Evolutionary conservation across 2,113 vertebrate species (phyloP).

Genomic region (Meles meles): DNA sequence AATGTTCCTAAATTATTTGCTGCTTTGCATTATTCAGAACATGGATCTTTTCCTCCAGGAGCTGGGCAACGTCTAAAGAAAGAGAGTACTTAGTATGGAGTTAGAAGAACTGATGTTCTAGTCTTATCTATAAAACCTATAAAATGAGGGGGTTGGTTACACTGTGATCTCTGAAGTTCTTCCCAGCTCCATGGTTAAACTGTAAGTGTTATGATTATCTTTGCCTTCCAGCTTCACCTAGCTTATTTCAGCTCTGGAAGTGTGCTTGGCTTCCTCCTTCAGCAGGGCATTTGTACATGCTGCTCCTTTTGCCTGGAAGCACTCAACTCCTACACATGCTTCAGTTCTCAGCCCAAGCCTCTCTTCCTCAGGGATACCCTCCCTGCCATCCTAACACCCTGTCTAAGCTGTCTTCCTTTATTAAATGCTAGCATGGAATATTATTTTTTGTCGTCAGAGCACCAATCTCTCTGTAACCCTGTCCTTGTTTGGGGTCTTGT

Average conservation of each 20-base stretch:
- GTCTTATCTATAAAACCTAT: slow-evolving; percentile 23
- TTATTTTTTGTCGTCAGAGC: not conserved
- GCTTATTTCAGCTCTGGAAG: slow-evolving; percentile 17
- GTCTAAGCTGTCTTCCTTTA: not conserved
- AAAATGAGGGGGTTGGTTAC: not conserved
- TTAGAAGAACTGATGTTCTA: slow-evolving; percentile 19
- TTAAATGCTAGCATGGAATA: not conserved
- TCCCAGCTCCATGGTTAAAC: slow-evolving; percentile 3
- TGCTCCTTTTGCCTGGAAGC: slow-evolving; percentile 59
- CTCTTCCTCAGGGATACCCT: slow-evolving; percentile 19
- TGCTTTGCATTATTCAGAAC: slow-evolving; percentile 66
- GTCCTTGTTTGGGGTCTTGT: not conserved
- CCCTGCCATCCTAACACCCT: not conserved
- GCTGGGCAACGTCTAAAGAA: slow-evolving; percentile 60
- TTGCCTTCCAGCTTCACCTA: slow-evolving; percentile 40
- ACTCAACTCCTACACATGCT: slow-evolving; percentile 21
- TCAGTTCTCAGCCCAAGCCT: not conserved
- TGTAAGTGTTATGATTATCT: not conserved
- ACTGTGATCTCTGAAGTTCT: not conserved
- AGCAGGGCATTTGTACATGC: slow-evolving; percentile 31
- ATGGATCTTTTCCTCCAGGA: slow-evolving; percentile 52
- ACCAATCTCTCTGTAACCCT: not conserved
- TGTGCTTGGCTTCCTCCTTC: slow-evolving; percentile 20
- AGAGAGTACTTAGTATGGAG: slow-evolving; percentile 1
- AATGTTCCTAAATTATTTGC: slow-evolving; percentile 67